Conservation (phyloP, 1,140 invertebrate genomes). For the Phenacoccus solenopsis region DNA sequence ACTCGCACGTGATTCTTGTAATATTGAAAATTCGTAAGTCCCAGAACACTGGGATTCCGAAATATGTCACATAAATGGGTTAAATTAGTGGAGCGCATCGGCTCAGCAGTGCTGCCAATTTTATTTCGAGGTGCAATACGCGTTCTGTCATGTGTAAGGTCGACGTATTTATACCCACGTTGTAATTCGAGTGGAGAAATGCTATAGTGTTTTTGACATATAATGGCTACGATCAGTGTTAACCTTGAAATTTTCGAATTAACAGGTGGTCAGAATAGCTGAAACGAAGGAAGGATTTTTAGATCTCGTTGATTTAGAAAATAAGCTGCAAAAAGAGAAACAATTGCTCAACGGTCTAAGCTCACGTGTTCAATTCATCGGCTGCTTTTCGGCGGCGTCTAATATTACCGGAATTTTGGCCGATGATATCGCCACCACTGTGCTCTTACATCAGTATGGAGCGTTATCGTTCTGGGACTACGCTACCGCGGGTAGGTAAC, state of each 20-base stretch:
- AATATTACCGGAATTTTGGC: constrained; percentile 79
- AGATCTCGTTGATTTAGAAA: constrained; percentile 62
- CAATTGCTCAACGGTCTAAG: constrained; percentile 28
- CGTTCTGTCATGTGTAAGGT: too few relatives aligned
- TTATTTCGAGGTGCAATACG: neutral
- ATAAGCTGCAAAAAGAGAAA: constrained; percentile 49
- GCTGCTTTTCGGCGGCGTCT: constrained; percentile 75
- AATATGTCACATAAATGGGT: too few relatives aligned
- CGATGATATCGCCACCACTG: constrained; percentile 69
- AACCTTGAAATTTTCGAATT: too few relatives aligned
- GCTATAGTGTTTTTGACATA: too few relatives aligned
- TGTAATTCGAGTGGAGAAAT: too few relatives aligned
- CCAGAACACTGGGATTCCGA: too few relatives aligned
- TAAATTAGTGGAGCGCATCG: neutral
- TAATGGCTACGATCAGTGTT: too few relatives aligned
- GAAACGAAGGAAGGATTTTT: constrained; percentile 66
- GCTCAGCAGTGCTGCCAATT: neutral
- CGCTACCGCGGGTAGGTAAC: constrained; percentile 50
- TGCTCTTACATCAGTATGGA: constrained; percentile 65
- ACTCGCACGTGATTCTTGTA: too few relatives aligned
- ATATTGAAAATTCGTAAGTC: too few relatives aligned
- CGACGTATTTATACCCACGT: too few relatives aligned
- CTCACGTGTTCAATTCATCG: constrained; percentile 50
- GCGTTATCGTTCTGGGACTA: constrained; percentile 85
- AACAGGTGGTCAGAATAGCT: constrained; percentile 57